These are phyloP conservation scores for Macrostomum lignano DNA, from an alignment of 1,140 invertebrate species.

Conservation along the genomic window DNA sequence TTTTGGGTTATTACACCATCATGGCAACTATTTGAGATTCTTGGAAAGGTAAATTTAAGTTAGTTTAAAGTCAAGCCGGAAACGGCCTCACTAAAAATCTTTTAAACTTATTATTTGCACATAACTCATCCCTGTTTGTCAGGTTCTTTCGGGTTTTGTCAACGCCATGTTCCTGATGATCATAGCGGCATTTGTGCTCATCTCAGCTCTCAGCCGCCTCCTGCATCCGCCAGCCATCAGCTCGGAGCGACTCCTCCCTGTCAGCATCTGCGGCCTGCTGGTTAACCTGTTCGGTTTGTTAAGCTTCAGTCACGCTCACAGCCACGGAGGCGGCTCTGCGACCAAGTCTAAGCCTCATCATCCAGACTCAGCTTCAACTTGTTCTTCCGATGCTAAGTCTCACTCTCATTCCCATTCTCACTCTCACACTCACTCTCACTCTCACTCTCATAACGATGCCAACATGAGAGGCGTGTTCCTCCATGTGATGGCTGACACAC, in stretches of 20 bases:
- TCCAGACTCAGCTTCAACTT: constrained; percentile 3
- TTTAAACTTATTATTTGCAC: too few species aligned
- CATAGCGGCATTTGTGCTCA: constrained; percentile 80
- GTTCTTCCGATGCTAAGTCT: too few species aligned
- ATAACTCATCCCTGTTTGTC: too few species aligned
- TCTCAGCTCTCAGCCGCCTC: constrained; percentile 52
- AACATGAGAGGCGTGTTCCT: constrained; percentile 33
- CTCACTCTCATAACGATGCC: constrained; percentile 13
- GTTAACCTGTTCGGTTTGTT: constrained; percentile 85
- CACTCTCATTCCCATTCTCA: constrained; percentile 9
- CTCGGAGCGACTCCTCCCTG: constrained; percentile 36
- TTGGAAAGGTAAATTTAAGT: too few species aligned
- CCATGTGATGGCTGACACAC: constrained; percentile 36
- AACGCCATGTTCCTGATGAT: constrained; percentile 78
- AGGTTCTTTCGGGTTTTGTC: constrained; percentile 76
- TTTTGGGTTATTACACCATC: too few species aligned
- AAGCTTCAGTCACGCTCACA: constrained; percentile 54
- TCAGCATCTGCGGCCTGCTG: constrained; percentile 62
- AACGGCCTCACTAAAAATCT: too few species aligned
- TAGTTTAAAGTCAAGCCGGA: too few species aligned
- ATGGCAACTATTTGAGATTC: too few species aligned
- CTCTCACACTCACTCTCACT: constrained; percentile 28
- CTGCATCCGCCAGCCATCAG: constrained; percentile 34
- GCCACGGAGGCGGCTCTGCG: constrained; percentile 12
- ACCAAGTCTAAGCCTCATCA: constrained; percentile 5